A percentile compares a stretch with the other conserved stretches of the same genome.
These are phyloP conservation scores for Spisula solida DNA, from an alignment of 2,888 invertebrate genomes.

Conservation along the genomic window DNA sequence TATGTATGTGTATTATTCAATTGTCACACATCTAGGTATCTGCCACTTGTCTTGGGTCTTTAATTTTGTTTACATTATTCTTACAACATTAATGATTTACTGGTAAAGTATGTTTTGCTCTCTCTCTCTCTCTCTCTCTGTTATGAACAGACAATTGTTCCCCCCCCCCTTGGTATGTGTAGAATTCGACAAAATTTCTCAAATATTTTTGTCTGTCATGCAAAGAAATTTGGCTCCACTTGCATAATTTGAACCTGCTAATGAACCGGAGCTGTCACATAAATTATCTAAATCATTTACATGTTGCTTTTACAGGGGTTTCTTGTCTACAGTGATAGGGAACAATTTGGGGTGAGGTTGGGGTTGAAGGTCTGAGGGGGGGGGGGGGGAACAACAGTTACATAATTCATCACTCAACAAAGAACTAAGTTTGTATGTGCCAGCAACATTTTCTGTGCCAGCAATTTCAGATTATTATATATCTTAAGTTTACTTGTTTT, in stretches of 20 bases:
- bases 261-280: not conserved
- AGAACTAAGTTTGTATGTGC: no score
- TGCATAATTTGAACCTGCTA: not conserved
- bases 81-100: not conserved
- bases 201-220: not conserved
- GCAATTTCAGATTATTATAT: no score
- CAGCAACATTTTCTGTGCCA: no score
- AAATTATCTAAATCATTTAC: not conserved
- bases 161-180: not conserved
- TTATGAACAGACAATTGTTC: not conserved
- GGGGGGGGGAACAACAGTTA: no score
- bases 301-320: not conserved
- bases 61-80: slow-evolving; percentile 11
- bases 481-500: no score
- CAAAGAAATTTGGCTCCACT: slow-evolving; percentile 1
- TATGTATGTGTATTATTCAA: not conserved
- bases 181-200: not conserved
- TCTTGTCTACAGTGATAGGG: not conserved
- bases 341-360: no score
- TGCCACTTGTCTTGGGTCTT: not conserved
- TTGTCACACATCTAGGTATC: not conserved
- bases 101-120: not conserved
- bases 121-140: no score
- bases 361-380: no score
- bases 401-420: no score